phyloP scores from a whole-genome alignment of 2,113 vertebrate species.

The Haemorhous mexicanus region DNA sequence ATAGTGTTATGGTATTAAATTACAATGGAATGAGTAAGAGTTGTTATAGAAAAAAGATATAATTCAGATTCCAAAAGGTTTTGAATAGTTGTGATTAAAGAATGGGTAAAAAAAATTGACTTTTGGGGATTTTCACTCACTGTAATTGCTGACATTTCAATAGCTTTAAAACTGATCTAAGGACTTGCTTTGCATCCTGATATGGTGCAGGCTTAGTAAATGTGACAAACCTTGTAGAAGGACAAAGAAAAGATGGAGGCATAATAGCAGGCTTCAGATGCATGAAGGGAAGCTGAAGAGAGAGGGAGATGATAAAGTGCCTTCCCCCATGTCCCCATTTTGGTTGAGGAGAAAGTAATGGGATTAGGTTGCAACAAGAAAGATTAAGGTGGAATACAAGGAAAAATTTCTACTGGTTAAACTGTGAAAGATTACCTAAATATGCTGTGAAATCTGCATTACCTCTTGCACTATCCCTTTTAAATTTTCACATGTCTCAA shows the following conservation, averaged over 20 bases:
- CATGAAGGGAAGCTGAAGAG: not conserved
- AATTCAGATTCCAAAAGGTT: constrained; percentile 1
- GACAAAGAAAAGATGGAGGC: not conserved
- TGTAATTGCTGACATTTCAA: constrained; percentile 12
- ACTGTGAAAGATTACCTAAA: not conserved
- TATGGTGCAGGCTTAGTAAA: not conserved
- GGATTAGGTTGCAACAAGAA: not conserved
- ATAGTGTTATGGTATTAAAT: not conserved
- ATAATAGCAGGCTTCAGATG: not conserved
- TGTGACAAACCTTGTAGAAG: not conserved
- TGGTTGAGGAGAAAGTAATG: not conserved
- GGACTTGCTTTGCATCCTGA: not conserved
- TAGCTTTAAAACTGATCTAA: not conserved
- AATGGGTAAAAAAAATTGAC: not conserved
- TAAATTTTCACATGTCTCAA: not conserved
- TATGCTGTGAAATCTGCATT: not conserved
- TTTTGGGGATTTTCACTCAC: not conserved
- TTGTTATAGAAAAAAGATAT: not conserved
- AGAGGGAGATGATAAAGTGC: not conserved
- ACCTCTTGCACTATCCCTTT: not conserved
- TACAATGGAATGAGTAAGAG: not conserved
- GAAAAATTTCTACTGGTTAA: not conserved
- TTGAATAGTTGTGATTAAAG: constrained; percentile 22
- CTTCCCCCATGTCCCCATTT: not conserved
- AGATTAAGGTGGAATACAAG: not conserved